Base-by-base conservation (phyloP, 2,888 invertebrate genomes). In the Aphelenchoides bicaudatus region DNA sequence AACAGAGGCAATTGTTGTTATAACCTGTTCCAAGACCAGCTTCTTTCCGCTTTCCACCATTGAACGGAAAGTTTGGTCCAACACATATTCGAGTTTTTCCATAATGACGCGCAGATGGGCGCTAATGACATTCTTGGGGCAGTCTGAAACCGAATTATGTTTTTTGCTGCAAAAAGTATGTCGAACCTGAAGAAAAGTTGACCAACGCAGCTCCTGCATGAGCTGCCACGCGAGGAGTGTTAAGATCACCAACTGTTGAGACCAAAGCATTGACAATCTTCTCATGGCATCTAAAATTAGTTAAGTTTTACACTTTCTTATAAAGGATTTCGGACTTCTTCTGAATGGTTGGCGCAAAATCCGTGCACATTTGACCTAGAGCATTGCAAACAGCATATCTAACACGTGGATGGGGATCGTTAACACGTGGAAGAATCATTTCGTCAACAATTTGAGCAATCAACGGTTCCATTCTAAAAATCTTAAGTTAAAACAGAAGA, bases 101-200 rank as follows among this genome's bases (percentile, higher is more conserved):
- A 96, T 91, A 68, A 98, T 87, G 23, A 86, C 87, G 74, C 92
- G 89, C 63, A 98, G 85, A 80, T 98, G 96, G 65, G 87, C 87
- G 8, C 88, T 88, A 63, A 98, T 84, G 71, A 96, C 91, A 72
- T 87, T 62, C 81, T 96, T 94, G 0, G 96, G 93, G 80, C 96
- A 96, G 81, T 96, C 96, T 83, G n/a, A n/a, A n/a, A n/a, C n/a
- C n/a, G n/a, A n/a, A n/a, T n/a, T n/a, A n/a, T n/a, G n/a, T n/a
- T n/a, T n/a, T n/a, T n/a, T n/a, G n/a, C n/a, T n/a, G n/a, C n/a
- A n/a, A n/a, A n/a, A n/a, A n/a, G n/a, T n/a, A n/a, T n/a, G n/a
- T n/a, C n/a, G n/a, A n/a, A n/a, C n/a, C n/a, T n/a, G 98, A 98
- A 78, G 92, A 91, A 83, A 99, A 99, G 83, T 98, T 99, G 1